phyloP scores from a whole-genome alignment of 2,797 vertebrate genomes.

The Mormyrops attenuatus region DNA sequence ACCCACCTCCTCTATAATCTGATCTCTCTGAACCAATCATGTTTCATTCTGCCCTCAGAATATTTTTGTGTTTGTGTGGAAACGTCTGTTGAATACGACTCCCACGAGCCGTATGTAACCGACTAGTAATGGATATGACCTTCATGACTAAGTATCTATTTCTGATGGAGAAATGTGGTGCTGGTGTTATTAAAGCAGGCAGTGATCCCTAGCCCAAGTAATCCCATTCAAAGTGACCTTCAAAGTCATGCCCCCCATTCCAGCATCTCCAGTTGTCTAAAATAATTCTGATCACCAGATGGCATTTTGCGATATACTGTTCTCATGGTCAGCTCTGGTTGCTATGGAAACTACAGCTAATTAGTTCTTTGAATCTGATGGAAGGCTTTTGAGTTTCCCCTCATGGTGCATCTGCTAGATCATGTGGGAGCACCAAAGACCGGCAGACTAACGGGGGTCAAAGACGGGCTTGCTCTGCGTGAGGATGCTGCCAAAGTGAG shows the following conservation, averaged over 20 bases:
- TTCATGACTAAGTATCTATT: background rate
- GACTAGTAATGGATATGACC: background rate
- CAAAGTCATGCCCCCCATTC: background rate
- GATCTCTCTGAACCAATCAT: background rate
- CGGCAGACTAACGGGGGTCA: conserved; percentile 68
- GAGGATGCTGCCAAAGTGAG: conserved; percentile 67
- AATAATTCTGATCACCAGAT: background rate
- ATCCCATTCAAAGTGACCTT: background rate
- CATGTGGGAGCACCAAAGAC: background rate
- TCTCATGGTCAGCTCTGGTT: background rate
- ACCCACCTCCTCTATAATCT: background rate
- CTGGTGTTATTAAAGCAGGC: background rate
- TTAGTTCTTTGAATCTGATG: background rate
- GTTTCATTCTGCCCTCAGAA: background rate
- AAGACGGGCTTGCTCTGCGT: conserved; percentile 69
- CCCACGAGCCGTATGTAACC: background rate
- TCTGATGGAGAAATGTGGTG: background rate
- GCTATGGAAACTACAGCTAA: background rate
- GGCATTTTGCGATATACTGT: background rate
- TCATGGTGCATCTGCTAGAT: background rate
- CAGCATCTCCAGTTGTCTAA: background rate
- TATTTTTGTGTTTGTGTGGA: background rate
- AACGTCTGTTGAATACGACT: background rate
- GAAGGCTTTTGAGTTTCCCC: background rate
- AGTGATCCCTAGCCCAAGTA: background rate